Base-by-base conservation (phyloP, 2,888 invertebrate genomes). In the Pterostichus niger region DNA sequence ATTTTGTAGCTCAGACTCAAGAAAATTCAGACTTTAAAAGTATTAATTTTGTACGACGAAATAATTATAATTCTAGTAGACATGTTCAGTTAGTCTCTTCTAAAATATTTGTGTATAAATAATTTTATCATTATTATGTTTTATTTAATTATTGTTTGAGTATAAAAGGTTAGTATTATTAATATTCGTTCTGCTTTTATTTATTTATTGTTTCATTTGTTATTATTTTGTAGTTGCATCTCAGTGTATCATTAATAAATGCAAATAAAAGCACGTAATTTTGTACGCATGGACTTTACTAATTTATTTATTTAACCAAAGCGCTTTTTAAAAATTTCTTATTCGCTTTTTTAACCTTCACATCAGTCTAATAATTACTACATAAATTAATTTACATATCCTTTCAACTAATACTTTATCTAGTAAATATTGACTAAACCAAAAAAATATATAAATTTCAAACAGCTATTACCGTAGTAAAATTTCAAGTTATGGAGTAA, bases 21-120 rank as follows among this genome's bases (percentile, higher is more conserved):
- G 56, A 17, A 56, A 56, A 56, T 56, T 46, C 68, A 13, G 44
- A 71, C 44, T n/a, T 40, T 40, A 71, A 71, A 64, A 79, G 49
- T 54, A 73, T 81, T 71, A 40, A 54, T 44, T 81, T 81, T 73
- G 54, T 81, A 52, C 54, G 73, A 56, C 31, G 33, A 13, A 81
- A 68, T 54, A 81, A n/a, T 75, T 75, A 33, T 64, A 79, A 44
- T 46, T 44, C 17, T 33, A n/a, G 17, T 71, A 52, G 56, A 81
- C 35, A 71, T 33, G n/a, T 81, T n/a, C 71, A 56, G 59, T 75
- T 75, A 46, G 75, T 56, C n/a, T 61, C 73, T 73, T 82, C 82
- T n/a, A 82, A 82, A 75, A 73, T 75, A 75, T 82, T 82, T 82
- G 82, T 82, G 52, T 82, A 75, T 82, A 82, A 82, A 75, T 82